Evolutionary conservation across 2,888 invertebrate species (phyloP), one percentile per base, ranked within the genome.

Genomic region (Yponomeuta cagnagella): DNA sequence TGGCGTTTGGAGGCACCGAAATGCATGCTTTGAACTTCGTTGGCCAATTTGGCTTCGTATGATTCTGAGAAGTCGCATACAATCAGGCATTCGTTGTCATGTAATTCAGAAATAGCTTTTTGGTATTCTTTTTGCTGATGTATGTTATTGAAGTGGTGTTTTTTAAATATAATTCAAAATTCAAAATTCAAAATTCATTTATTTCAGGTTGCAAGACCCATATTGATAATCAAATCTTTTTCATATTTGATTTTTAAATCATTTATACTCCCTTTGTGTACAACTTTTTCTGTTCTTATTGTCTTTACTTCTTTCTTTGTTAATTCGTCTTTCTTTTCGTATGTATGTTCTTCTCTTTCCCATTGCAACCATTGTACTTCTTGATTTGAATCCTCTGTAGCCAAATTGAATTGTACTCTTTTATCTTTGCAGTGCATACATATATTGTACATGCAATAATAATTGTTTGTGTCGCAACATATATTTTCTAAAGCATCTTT

Each of bases 11-110:
- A 74, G 6, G 74, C 73, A 69, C 74, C 73, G 68, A 73, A 74
- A 68, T 74, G 74, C 72, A 74, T 72, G 12, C 71, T 67, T 71
- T 74, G 74, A 70, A 75, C 72, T 72, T 75, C 73, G 30, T 63
- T 68, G 10, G 68, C 63, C 31, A 74, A 52, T 69, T 75, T 75
- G 23, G 70, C 63, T 65, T 71, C 71, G 70, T 74, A 74, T 70
- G 74, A 74, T 70, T 74, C 73, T 1, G 72, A 74, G 52, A 74
- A 75, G 68, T 74, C 74, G 52, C 72, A 72, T 5, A 73, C 48
- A 64, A 74, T 52, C 10, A 73, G 66, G 6, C 65, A 70, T 71
- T 73, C 72, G 37, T 72, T 67, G n/a, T 70, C 52, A 58, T 67
- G 48, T 58, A 72, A 10, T 10, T 48, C 12, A 43, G 66, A 65